These are phyloP conservation scores for Agrilus biguttatus DNA, from an alignment of 2,888 invertebrate species.

Conservation along the genomic window DNA sequence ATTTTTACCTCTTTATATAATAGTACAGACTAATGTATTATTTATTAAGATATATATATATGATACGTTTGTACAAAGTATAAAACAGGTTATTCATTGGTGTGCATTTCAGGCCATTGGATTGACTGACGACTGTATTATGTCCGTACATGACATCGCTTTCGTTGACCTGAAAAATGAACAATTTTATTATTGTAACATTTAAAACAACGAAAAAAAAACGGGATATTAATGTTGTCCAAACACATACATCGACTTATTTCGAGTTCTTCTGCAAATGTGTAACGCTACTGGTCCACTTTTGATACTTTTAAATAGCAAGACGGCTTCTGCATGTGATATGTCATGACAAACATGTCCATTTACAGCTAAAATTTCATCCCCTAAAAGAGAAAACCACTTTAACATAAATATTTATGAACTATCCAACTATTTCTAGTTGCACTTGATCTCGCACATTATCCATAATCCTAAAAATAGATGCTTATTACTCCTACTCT, in stretches of 20 bases:
- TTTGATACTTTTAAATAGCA: conserved; percentile 66
- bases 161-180: conserved; percentile 46
- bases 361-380: conserved; percentile 70
- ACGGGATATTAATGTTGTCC: neutral
- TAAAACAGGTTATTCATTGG: too few species aligned
- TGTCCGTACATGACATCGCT: conserved; percentile 61
- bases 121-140: conserved; percentile 32
- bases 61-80: too few species aligned
- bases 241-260: conserved; percentile 18
- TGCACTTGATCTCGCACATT: too few species aligned
- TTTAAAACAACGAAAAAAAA: neutral
- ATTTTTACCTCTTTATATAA: too few species aligned
- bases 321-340: conserved; percentile 66
- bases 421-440: too few species aligned
- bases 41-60: too few species aligned
- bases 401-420: neutral
- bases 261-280: conserved; percentile 40
- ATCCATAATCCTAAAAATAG: too few species aligned
- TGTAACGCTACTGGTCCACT: conserved; percentile 62
- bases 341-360: conserved; percentile 67
- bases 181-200: conserved; percentile 1
- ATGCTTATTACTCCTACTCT: too few species aligned
- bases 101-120: conserved; percentile 1
- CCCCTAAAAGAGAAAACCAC: conserved; percentile 35
- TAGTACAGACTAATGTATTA: too few species aligned